These are phyloP conservation scores for Drosophila pseudotalamancana DNA, from an alignment of 2,888 invertebrate species.

Conservation along the genomic window DNA sequence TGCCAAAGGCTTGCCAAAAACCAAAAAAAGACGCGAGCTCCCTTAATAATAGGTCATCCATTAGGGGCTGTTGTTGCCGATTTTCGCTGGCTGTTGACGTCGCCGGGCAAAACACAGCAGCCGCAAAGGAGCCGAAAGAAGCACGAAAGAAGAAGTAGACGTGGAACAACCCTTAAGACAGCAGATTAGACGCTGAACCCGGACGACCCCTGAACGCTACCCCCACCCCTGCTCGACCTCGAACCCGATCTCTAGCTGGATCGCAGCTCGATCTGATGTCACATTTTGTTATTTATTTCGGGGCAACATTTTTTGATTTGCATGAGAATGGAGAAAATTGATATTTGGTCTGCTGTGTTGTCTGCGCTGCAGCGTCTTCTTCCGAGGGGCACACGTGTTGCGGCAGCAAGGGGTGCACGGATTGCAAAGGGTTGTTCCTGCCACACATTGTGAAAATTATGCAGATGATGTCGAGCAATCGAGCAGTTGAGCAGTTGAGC, in stretches of 20 bases:
- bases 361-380: conserved; percentile 70
- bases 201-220: conserved; percentile 35
- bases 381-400: conserved; percentile 66
- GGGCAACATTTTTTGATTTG: conserved; percentile 79
- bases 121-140: conserved; percentile 30
- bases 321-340: conserved; percentile 84
- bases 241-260: conserved; percentile 18
- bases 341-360: conserved; percentile 81
- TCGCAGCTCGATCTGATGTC: conserved; percentile 60
- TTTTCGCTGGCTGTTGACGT: conserved; percentile 68
- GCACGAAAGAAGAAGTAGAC: conserved; percentile 2
- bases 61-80: conserved; percentile 58
- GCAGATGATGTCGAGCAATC: conserved; percentile 68
- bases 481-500: no score
- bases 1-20: conserved; percentile 64
- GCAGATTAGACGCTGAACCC: conserved; percentile 63
- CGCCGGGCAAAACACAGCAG: conserved; percentile 63
- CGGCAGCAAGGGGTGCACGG: conserved; percentile 35
- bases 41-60: conserved; percentile 74
- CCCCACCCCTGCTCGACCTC: conserved; percentile 1
- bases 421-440: conserved; percentile 67
- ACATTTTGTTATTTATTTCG: conserved; percentile 73
- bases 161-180: conserved; percentile 62
- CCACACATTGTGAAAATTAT: conserved; percentile 82
- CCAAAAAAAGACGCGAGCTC: conserved; percentile 66